These are phyloP conservation scores for Atta cephalotes DNA, from an alignment of 1,140 invertebrate genomes.

Conservation along the genomic window DNA sequence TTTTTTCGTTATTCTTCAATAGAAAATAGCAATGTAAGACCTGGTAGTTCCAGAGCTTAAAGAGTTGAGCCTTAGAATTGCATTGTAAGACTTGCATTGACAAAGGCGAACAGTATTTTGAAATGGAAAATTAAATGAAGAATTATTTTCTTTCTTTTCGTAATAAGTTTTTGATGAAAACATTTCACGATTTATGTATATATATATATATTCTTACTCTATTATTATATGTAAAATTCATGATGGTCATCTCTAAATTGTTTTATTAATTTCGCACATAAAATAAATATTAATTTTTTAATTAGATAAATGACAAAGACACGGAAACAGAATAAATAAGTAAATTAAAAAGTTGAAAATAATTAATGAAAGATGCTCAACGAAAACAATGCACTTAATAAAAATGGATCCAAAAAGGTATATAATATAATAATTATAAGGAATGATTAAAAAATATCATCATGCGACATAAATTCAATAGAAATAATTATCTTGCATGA, in stretches of 20 bases:
- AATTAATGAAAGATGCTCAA: too few species aligned
- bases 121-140: neutral
- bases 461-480: neutral
- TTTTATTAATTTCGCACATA: too few species aligned
- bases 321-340: neutral
- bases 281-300: neutral
- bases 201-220: neutral
- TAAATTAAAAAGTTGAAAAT: too few species aligned
- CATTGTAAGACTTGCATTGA: constrained; percentile 4
- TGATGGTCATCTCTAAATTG: too few species aligned
- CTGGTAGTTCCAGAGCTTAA: neutral
- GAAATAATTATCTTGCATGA: constrained; percentile 5
- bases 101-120: neutral
- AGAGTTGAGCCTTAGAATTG: neutral
- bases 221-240: neutral
- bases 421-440: neutral
- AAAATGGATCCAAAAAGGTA: neutral
- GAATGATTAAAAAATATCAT: constrained; percentile 14
- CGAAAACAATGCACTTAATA: too few species aligned
- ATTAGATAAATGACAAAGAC: neutral
- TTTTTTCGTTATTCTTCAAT: neutral
- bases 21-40: neutral
- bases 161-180: neutral
- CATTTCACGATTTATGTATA: neutral
- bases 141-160: neutral